Conservation (phyloP, 1,140 invertebrate genomes). For the Drosophila persimilis region DNA sequence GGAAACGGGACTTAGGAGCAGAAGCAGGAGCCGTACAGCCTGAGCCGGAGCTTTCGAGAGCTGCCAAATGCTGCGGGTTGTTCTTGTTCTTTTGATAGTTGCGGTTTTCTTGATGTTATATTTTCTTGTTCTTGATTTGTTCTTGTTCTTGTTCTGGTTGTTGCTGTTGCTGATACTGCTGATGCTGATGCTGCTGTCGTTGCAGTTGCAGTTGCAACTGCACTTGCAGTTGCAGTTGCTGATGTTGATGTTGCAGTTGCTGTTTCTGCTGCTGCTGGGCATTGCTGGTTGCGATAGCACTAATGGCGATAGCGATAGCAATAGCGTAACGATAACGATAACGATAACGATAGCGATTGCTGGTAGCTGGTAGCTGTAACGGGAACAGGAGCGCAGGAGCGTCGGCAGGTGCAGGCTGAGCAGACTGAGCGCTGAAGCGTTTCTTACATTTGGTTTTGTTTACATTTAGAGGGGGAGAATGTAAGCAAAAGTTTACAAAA, state of each 20-base stretch:
- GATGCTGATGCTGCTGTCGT: slow-evolving; percentile 12
- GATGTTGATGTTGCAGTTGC: slow-evolving; percentile 6
- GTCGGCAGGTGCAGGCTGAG: slow-evolving; percentile 31
- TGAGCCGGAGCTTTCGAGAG: slow-evolving; percentile 48
- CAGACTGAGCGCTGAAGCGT: slow-evolving; percentile 22
- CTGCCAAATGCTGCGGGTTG: slow-evolving; percentile 50
- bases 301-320: slow-evolving; percentile 22
- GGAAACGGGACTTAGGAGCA: slow-evolving; percentile 79
- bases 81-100: slow-evolving; percentile 23
- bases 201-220: slow-evolving; percentile 18
- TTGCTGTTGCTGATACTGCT: slow-evolving; percentile 29
- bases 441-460: slow-evolving; percentile 15
- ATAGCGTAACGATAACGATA: slow-evolving; percentile 16
- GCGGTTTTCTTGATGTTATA: slow-evolving; percentile 25
- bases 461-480: slow-evolving; percentile 45
- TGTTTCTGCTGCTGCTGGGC: slow-evolving; percentile 1
- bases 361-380: slow-evolving; percentile 17
- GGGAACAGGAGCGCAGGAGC: slow-evolving; percentile 51
- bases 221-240: slow-evolving; percentile 27
- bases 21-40: slow-evolving; percentile 78
- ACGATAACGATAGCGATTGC: slow-evolving; percentile 29
- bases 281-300: slow-evolving; percentile 29
- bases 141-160: slow-evolving; percentile 17
- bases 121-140: slow-evolving; percentile 35
- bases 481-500: slow-evolving; percentile 52